A percentile compares a stretch with the other conserved stretches of the same genome.
phyloP scores from a whole-genome alignment of 2,797 vertebrate species.

The Sebastes ruberrimus region DNA sequence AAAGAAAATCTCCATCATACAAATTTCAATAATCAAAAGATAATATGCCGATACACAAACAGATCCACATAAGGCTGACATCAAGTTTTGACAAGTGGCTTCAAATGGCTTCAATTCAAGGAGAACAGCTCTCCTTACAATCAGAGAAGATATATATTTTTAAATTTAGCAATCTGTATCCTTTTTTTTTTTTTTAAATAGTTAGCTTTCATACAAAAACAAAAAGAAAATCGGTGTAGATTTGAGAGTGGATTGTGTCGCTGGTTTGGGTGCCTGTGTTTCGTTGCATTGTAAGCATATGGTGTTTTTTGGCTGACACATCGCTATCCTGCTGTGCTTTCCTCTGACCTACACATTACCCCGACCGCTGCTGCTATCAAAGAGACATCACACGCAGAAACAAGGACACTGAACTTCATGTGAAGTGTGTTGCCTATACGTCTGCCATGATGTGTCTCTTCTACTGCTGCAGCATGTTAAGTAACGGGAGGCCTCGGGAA shows the following conservation, averaged over 20 bases:
- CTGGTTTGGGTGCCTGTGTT: conserved; percentile 59
- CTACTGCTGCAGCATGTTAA: conserved; percentile 13
- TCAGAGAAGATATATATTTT: conserved; percentile 58
- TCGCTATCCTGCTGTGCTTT: conserved; percentile 26
- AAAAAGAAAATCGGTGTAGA: conserved; percentile 43
- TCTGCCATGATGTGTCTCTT: conserved; percentile 12
- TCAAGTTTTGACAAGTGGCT: conserved; percentile 81
- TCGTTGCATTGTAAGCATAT: conserved; percentile 47
- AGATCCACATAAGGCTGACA: conserved; percentile 83
- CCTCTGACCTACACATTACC: conserved; percentile 38
- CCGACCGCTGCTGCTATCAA: conserved; percentile 23
- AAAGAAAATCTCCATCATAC: conserved; percentile 83
- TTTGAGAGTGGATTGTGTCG: conserved; percentile 64
- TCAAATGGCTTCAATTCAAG: conserved; percentile 82
- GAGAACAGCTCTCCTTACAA: conserved; percentile 73
- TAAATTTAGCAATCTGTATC: conserved; percentile 53
- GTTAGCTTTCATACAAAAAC: conserved; percentile 63
- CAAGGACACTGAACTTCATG: conserved; percentile 5
- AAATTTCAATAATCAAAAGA: conserved; percentile 84
- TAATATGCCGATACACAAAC: conserved; percentile 81
- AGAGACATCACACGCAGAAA: conserved; percentile 20
- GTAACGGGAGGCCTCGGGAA: conserved; percentile 14
- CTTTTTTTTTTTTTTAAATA: conserved; percentile 33
- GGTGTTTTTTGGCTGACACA: conserved; percentile 57
- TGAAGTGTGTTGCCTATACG: background rate